Base-by-base conservation (phyloP, 1,140 invertebrate genomes). In the Cyclargus thomasi region DNA sequence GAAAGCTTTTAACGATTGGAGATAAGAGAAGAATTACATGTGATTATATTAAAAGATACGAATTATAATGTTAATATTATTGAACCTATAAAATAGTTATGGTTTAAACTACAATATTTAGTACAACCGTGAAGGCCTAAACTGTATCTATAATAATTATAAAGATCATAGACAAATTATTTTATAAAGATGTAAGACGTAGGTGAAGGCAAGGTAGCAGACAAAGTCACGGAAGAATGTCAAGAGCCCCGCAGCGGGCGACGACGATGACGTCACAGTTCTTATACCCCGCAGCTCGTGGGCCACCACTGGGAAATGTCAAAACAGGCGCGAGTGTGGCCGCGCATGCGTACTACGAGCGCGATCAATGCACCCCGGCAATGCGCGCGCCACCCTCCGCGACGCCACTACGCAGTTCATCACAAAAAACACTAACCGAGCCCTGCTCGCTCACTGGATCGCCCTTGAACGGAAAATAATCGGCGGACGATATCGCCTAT, bases 351-450 rank as follows among this genome's bases (percentile, higher is more conserved):
- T 85, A 86, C 63, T 86, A 74, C 73, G 70, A 65, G 70, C 69
- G 59, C 86, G 85, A 90, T 90, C 87, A 85, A 90, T 90, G 85
- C 80, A 83, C 83, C 77, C 81, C 75, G 67, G 62, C 68, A 69
- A 73, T 88, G 87, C 85, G 87, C 87, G 87, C 87, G 87, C 85
- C 83, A 79, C 81, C 82, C 80, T 70, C 76, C 68, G 69, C 76
- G 72, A 70, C 74, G 66, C 67, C 67, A 74, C 85, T 90, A 88
- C 86, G 86, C 85, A 88, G 86, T 90, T 83, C 77, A 73, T 72
- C 74, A 82, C 80, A 73, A 85, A 86, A 86, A 85, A 88, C 75
- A 85, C 75, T 75, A 79, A 75, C 76, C 72, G 82, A 80, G 76
- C 73, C 73, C 68, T 70, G 70, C 74, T 77, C 74, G 75, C 70